phyloP scores from a whole-genome alignment of 2,888 invertebrate genomes.

The Pristionchus japonicus region DNA sequence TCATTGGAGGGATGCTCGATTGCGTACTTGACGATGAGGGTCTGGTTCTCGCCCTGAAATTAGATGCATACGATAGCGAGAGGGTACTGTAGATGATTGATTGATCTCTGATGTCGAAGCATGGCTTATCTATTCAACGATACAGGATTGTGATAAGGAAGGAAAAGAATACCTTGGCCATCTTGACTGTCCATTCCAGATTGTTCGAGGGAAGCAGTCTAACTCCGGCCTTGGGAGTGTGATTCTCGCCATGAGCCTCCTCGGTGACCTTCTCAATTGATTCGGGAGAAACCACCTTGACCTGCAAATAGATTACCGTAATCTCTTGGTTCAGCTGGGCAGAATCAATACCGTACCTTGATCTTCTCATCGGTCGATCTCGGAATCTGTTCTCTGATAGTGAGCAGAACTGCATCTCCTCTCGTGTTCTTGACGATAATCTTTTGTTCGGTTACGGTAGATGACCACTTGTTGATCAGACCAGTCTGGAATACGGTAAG shows the following conservation, averaged over 20 bases:
- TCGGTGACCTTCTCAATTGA: background rate
- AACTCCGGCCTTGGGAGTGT: conserved; percentile 30
- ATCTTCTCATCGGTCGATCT: conserved; percentile 70
- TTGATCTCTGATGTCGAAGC: too few relatives aligned
- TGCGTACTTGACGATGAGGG: conserved; percentile 14
- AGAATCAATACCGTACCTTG: background rate
- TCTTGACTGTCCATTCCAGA: conserved; percentile 62
- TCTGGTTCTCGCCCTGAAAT: conserved; percentile 24
- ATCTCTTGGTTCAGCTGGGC: background rate
- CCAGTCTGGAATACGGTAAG: background rate
- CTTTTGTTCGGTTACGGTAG: conserved; percentile 61
- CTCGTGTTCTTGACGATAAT: conserved; percentile 64
- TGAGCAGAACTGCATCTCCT: conserved; percentile 57
- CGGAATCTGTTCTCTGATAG: conserved; percentile 66
- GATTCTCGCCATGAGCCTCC: background rate
- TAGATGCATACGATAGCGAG: background rate
- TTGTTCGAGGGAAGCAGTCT: conserved; percentile 52
- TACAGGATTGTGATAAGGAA: too few relatives aligned
- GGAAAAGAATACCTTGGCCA: conserved; percentile 45
- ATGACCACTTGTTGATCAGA: conserved; percentile 56
- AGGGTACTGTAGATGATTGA: background rate
- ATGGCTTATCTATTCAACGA: too few relatives aligned
- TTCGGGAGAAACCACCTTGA: conserved; percentile 50
- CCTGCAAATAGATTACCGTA: conserved; percentile 45
- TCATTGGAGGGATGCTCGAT: conserved; percentile 33